phyloP scores from a whole-genome alignment of 2,888 invertebrate species.

The Sarcophaga variegata region DNA sequence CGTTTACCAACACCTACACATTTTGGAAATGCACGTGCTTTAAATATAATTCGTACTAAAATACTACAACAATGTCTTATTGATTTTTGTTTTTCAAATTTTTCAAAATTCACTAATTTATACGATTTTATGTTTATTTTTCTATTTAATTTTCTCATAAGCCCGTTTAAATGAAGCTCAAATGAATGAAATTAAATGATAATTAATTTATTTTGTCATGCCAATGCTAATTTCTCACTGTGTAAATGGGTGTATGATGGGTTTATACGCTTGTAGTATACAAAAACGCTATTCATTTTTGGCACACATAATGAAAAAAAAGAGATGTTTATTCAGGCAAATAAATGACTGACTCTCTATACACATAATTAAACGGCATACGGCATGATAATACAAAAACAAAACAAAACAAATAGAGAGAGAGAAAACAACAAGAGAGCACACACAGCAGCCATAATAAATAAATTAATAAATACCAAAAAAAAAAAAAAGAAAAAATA shows the following conservation, averaged over 20 bases:
- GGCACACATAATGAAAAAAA: background rate
- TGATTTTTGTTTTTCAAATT: background rate
- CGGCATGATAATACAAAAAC: no score
- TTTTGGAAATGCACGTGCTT: no score
- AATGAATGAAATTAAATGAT: conserved; percentile 59
- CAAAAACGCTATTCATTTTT: background rate
- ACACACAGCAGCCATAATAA: background rate
- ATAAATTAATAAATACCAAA: background rate
- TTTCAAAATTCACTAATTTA: background rate
- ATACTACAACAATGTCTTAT: background rate
- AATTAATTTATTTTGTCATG: conserved; percentile 58
- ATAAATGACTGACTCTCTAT: background rate
- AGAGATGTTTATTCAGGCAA: background rate
- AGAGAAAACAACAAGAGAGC: background rate
- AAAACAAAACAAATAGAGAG: no score
- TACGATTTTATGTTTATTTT: background rate
- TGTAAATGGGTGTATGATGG: background rate
- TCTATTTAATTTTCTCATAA: background rate
- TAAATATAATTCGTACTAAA: no score
- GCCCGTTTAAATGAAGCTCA: conserved; percentile 6
- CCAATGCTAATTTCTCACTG: conserved; percentile 40
- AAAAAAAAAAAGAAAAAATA: background rate
- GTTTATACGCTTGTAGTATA: background rate
- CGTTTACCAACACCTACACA: no score
- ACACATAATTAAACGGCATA: background rate